Evolutionary conservation across 2,113 vertebrate species (phyloP).

Genomic region (Oceanodroma tethys): DNA sequence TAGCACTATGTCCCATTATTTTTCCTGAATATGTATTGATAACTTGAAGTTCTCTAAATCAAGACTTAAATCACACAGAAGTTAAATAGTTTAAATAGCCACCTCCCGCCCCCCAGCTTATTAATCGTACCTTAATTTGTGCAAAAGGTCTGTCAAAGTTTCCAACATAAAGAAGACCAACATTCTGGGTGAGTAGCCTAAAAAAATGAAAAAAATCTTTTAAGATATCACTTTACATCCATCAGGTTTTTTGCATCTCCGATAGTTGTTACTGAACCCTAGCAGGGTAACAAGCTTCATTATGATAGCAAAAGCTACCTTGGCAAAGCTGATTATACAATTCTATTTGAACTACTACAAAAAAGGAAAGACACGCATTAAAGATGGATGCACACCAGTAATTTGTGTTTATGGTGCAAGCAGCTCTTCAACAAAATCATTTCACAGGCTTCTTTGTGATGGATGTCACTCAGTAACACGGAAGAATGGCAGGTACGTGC

Average conservation of each 20-base stretch:
- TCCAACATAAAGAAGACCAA: conserved; percentile 95
- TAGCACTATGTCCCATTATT: background rate
- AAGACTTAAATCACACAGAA: background rate
- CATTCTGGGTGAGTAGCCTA: conserved; percentile 90
- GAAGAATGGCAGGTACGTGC: background rate
- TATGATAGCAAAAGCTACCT: background rate
- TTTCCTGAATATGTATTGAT: background rate
- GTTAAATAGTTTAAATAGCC: background rate
- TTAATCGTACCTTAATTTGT: conserved; percentile 90
- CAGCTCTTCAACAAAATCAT: background rate
- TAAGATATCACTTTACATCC: conserved; percentile 40
- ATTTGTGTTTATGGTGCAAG: background rate
- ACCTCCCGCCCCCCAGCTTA: background rate
- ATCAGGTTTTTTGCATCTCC: background rate
- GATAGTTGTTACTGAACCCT: background rate
- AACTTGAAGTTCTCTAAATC: background rate
- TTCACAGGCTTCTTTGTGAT: background rate
- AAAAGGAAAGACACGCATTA: background rate
- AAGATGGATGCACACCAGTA: background rate
- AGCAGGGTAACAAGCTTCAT: background rate
- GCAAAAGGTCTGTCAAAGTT: conserved; percentile 94
- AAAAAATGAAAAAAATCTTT: conserved; percentile 63
- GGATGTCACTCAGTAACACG: background rate
- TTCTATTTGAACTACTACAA: background rate
- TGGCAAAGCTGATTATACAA: background rate